These are phyloP conservation scores for Vespertilio murinus DNA, from an alignment of 2,797 vertebrate genomes.

Conservation along the genomic window DNA sequence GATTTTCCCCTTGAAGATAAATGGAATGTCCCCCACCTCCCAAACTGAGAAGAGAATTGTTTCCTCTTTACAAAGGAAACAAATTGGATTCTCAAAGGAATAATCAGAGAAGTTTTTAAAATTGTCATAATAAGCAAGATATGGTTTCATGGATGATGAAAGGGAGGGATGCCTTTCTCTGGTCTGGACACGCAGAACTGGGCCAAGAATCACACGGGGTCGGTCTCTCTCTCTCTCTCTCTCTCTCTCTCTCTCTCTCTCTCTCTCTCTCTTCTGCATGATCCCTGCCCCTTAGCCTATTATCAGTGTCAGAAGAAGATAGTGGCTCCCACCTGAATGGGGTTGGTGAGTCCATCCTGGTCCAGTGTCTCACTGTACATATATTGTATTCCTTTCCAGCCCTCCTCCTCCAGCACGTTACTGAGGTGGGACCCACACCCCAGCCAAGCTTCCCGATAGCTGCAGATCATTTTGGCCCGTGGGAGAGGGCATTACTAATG, in stretches of 20 bases:
- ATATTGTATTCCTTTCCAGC: neutral
- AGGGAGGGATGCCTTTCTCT: conserved; percentile 47
- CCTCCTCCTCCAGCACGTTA: neutral
- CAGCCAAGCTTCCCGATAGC: neutral
- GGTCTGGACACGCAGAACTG: conserved; percentile 15
- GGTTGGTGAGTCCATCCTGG: neutral
- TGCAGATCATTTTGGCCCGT: neutral
- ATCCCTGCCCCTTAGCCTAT: conserved; percentile 47
- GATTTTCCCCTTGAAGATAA: conserved; percentile 71
- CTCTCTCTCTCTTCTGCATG: neutral
- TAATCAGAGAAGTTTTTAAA: conserved; percentile 74
- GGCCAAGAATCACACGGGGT: neutral
- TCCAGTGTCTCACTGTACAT: neutral
- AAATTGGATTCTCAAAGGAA: conserved; percentile 76
- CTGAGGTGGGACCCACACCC: neutral
- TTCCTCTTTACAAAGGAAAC: conserved; percentile 77
- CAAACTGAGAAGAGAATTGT: conserved; percentile 74
- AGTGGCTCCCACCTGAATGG: neutral
- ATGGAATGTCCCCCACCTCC: conserved; percentile 76
- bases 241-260: neutral
- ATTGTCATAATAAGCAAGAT: conserved; percentile 78
- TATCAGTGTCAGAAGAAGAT: conserved; percentile 48
- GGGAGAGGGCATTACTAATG: neutral
- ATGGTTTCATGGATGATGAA: conserved; percentile 75
- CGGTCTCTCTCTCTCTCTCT: neutral